Base-by-base conservation (phyloP, 2,888 invertebrate genomes). In the Scaptomyza polygonia region DNA sequence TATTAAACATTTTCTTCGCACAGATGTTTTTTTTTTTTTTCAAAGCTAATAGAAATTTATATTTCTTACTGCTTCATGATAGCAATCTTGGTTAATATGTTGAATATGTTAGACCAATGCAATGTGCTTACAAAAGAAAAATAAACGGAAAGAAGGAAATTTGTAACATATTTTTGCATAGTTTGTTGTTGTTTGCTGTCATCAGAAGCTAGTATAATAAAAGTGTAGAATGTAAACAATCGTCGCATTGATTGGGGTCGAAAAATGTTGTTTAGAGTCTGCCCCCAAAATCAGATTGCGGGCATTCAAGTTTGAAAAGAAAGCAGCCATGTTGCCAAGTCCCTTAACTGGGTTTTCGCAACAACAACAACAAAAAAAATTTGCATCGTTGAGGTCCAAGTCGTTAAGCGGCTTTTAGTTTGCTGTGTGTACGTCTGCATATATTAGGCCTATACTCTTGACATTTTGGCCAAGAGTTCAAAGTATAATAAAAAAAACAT, bases 181-280 rank as follows among this genome's bases (percentile, higher is more conserved):
- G 49, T 63, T 62, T 4, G n/a, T 34, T 34, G 32, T 32, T 52
- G 39, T 54, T 54, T 39, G 32, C 25, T n/a, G 48, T 29, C 36
- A 49, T 16, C 62, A 51, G 58, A 51, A 49, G 48, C 77, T 68
- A n/a, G n/a, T n/a, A n/a, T n/a, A n/a, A 14, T 67, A 43, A 51
- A 39, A 53, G 56, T 61, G 18, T 64, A 68, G 66, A 21, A 21
- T 48, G 76, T 71, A 78, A 82, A 88, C 88, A 86, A 84, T 80
- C 63, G 72, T 48, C 49, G 21, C 80, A 75, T 86, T 86, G 86
- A 88, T 86, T 88, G 80, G 82, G 86, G 84, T 84, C 73, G 63
- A 58, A 34, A 72, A 82, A 73, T 69, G n/a, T 72, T 71, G 55
- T 53, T 67, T 71, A 55, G 59, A 40, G 67, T 5, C 58, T 25